Conservation (phyloP, 2,113 vertebrate genomes). For the Microcebus tavaratra region DNA sequence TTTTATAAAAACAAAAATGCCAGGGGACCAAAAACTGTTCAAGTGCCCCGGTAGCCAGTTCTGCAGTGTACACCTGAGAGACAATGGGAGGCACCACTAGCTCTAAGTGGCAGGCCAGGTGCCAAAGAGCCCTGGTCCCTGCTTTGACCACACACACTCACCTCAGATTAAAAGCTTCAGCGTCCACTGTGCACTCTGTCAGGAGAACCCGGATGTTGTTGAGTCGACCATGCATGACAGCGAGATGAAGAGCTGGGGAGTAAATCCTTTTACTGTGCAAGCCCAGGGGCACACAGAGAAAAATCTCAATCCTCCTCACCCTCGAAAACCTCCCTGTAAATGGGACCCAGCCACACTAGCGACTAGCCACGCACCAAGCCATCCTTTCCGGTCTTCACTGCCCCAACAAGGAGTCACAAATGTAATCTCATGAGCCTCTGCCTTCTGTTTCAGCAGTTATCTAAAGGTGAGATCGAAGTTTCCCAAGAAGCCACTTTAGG, state of each 20-base stretch:
- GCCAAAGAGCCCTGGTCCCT: neutral
- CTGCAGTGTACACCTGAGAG: neutral
- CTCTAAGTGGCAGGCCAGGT: neutral
- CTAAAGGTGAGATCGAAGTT: neutral
- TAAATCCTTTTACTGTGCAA: neutral
- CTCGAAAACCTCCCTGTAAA: neutral
- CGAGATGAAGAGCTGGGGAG: slow-evolving; percentile 94
- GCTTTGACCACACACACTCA: slow-evolving; percentile 68
- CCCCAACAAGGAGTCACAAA: neutral
- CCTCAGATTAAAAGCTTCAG: slow-evolving; percentile 98
- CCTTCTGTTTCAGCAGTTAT: neutral
- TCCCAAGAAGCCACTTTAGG: neutral
- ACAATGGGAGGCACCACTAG: neutral
- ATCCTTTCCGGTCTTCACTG: neutral
- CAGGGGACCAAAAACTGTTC: neutral
- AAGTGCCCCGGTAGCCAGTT: neutral
- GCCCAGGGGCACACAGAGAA: neutral
- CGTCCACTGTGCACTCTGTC: slow-evolving; percentile 96
- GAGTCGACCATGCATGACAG: slow-evolving; percentile 97
- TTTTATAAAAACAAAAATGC: slow-evolving; percentile 22
- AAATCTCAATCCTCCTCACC: neutral
- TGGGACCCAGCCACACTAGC: neutral
- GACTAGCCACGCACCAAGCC: neutral
- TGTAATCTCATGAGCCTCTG: neutral
- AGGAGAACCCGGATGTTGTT: slow-evolving; percentile 96